Conservation (phyloP, 2,888 invertebrate genomes). For the Pristionchus japonicus region DNA sequence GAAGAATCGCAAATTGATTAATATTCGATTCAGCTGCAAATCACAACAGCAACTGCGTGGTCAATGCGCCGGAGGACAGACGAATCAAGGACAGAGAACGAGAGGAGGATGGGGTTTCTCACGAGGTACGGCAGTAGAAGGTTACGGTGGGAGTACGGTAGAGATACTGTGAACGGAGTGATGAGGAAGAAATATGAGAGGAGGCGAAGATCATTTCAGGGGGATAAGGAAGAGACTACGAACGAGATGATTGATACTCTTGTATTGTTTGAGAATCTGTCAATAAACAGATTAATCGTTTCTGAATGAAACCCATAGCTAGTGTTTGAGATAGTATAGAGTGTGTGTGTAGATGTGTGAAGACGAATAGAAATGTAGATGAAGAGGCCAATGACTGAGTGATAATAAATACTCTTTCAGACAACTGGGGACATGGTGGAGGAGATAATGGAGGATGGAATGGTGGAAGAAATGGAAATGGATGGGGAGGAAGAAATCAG, state of each 20-base stretch:
- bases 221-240: neutral
- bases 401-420: neutral
- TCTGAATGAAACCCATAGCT: neutral
- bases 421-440: neutral
- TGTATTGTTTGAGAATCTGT: constrained; percentile 4
- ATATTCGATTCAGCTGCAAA: neutral
- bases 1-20: neutral
- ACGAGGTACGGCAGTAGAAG: too few species aligned
- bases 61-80: neutral
- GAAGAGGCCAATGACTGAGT: neutral
- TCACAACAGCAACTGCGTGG: neutral
- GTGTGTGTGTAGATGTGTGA: neutral
- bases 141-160: too few species aligned
- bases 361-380: neutral
- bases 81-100: neutral
- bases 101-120: constrained; percentile 45
- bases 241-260: neutral
- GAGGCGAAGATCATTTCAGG: constrained; percentile 20
- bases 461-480: neutral
- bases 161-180: too few species aligned
- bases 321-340: neutral
- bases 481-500: neutral
- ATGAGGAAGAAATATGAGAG: neutral
- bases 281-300: neutral
- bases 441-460: neutral